Percentiles rank a stretch among this genome's conserved stretches.
phyloP scores from a whole-genome alignment of 2,888 invertebrate species.

The Andrena chrysosceles region DNA sequence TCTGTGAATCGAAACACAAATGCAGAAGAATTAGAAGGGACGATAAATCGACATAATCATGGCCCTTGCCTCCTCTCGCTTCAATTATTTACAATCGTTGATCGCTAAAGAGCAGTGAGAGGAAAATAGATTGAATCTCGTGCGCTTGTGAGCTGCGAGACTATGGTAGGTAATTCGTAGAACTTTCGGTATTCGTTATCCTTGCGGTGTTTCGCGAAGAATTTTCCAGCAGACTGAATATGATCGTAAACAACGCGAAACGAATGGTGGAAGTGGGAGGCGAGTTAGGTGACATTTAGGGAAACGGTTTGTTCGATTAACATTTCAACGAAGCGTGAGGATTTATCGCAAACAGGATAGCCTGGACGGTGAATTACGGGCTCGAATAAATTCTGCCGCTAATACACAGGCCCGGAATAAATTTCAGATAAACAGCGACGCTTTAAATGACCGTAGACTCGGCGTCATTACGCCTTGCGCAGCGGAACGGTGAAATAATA shows the following conservation, averaged over 20 bases:
- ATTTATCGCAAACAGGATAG: conserved; percentile 40
- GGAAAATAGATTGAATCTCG: conserved; percentile 48
- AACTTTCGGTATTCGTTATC: conserved; percentile 8
- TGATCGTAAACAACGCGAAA: neutral
- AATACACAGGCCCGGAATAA: conserved; percentile 39
- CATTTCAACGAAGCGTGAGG: conserved; percentile 26
- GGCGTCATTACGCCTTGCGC: conserved; percentile 5
- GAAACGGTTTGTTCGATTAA: conserved; percentile 31
- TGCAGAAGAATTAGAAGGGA: neutral
- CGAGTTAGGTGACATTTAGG: conserved; percentile 8
- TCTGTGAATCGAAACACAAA: neutral
- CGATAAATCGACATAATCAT: conserved; percentile 13
- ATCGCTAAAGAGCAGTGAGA: conserved; percentile 44
- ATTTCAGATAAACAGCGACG: conserved; percentile 39
- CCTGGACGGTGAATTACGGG: conserved; percentile 25
- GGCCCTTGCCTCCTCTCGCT: conserved; percentile 24
- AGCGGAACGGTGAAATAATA: conserved; percentile 2
- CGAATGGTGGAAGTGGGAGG: conserved; percentile 17
- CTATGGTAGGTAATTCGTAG: conserved; percentile 15
- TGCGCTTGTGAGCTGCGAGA: conserved; percentile 28
- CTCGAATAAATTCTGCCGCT: conserved; percentile 40
- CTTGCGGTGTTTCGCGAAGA: conserved; percentile 30
- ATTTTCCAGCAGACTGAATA: conserved; percentile 10
- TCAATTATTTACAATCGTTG: conserved; percentile 61
- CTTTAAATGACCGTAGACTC: neutral